Evolutionary conservation across 2,888 invertebrate genomes (phyloP).

Genomic region (Onchidella celtica): DNA sequence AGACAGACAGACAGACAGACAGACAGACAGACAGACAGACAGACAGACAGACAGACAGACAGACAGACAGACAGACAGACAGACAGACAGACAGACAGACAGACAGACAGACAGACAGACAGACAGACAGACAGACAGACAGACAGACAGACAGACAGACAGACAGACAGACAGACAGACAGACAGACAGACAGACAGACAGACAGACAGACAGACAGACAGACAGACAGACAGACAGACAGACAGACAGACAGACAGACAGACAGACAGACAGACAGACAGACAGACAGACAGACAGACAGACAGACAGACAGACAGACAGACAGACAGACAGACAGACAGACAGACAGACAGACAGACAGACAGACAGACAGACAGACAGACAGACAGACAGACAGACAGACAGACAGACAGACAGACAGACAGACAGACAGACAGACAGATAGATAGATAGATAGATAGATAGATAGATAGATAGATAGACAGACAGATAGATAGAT

Average conservation of each 20-base stretch:
- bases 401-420: background rate
- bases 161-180: background rate
- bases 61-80: background rate
- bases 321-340: background rate
- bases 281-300: background rate
- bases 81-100: background rate
- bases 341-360: background rate
- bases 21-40: background rate
- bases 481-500: background rate
- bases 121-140: background rate
- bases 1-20: background rate
- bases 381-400: background rate
- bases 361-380: background rate
- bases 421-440: background rate
- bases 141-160: background rate
- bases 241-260: background rate
- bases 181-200: background rate
- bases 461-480: background rate
- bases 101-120: background rate
- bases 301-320: background rate
- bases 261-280: background rate
- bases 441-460: background rate
- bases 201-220: background rate
- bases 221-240: background rate
- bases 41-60: background rate